Base-by-base conservation (phyloP, 2,888 invertebrate genomes). In the Platerodrilus igneus region DNA sequence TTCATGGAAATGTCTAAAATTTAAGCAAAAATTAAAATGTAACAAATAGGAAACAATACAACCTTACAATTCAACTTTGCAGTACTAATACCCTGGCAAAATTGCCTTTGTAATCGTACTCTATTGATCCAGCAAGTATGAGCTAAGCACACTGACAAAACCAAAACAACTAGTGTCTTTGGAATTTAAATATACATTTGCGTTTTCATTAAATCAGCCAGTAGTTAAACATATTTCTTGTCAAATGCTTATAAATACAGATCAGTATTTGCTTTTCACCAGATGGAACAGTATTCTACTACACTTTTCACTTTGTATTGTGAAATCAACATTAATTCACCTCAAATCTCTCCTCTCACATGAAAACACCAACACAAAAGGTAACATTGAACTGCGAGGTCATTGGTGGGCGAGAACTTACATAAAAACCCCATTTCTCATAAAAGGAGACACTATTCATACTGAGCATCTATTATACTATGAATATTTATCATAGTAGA, bases 71-170 rank as follows among this genome's bases (percentile, higher is more conserved):
- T 9, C 4, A 31, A 28, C 10, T 26, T 26, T 20, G 18, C n/a
- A 25, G 11, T 3, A 32, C 10, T 29, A 38, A 30, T 27, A 48
- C 50, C 52, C 52, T 52, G 57, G 56, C 58, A 61, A 63, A 59
- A 62, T 60, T 59, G 56, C 55, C 47, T 52, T 59, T 62, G 52
- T 57, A 58, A 52, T 57, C 57, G 52, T 59, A 56, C 56, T 59
- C 63, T 65, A 65, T 65, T 62, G 65, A 65, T 65, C 63, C 63
- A 59, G 52, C n/a, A n/a, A n/a, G n/a, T 53, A 52, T 53, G 53
- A 50, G 54, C 56, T 58, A 59, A 57, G 52, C 58, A 55, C 55
- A 53, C 38, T 48, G 47, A 54, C 52, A 51, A 53, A 52, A 52
- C 50, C 45, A 50, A 50, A 52, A 50, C 48, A 48, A 50, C 48